Percentiles rank a stretch among this genome's conserved stretches.
Evolutionary conservation across 2,888 invertebrate species (phyloP).

Genomic region (Notodonta ziczac): DNA sequence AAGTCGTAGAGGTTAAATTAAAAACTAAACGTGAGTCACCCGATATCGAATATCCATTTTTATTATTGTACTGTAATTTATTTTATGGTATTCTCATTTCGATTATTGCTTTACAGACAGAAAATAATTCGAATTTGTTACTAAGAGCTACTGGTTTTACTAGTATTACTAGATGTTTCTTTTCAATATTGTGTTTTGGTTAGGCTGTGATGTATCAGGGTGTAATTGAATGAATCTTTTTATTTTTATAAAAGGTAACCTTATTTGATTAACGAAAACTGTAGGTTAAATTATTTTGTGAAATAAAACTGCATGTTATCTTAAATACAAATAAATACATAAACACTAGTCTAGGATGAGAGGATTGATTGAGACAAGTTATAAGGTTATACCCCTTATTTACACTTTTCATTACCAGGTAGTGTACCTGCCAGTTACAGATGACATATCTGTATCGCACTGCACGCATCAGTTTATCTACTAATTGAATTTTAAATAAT

Average conservation of each 20-base stretch:
- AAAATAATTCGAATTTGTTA: background rate
- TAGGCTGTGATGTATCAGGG: no score
- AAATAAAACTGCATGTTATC: no score
- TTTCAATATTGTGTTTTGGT: no score
- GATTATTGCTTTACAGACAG: background rate
- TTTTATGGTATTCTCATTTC: conserved; percentile 23
- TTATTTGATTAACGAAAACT: no score
- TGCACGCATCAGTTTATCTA: conserved; percentile 10
- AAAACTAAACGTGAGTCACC: conserved; percentile 59
- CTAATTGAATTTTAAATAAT: conserved; percentile 25
- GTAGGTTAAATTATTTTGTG: no score
- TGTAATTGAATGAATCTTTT: no score
- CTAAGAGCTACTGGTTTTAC: background rate
- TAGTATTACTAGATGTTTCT: background rate
- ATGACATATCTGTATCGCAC: conserved; percentile 8
- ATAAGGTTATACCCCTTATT: background rate
- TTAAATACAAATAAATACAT: no score
- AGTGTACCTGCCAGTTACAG: conserved; percentile 8
- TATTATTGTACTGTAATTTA: conserved; percentile 43
- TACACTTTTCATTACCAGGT: background rate
- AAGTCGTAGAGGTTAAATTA: conserved; percentile 55
- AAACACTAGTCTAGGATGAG: no score
- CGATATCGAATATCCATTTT: conserved; percentile 59
- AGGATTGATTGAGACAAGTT: no score
- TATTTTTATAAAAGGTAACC: no score